A percentile compares a stretch with the other conserved stretches of the same genome.
Evolutionary conservation across 1,140 invertebrate species (phyloP).

Genomic region (Archivesica marissinica): DNA sequence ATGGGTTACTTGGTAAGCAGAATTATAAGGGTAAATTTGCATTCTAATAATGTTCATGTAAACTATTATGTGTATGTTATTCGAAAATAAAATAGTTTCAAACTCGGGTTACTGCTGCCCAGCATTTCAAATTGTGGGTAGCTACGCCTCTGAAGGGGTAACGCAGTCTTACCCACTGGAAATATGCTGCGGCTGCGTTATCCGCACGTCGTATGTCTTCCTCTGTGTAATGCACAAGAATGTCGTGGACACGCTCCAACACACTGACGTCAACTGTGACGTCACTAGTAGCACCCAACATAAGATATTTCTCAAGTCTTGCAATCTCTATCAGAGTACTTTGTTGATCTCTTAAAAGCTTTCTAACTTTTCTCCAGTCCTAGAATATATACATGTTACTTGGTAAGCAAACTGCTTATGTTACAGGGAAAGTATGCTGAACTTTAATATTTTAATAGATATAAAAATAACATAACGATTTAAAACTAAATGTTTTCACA

Average conservation of each 20-base stretch:
- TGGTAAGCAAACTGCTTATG: no score
- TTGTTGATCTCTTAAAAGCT: slow-evolving; percentile 43
- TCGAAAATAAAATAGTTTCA: not conserved
- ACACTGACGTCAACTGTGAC: slow-evolving; percentile 1
- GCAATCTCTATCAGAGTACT: slow-evolving; percentile 47
- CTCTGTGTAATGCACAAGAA: slow-evolving; percentile 8
- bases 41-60: not conserved
- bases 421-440: no score
- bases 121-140: not conserved
- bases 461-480: no score
- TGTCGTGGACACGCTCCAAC: slow-evolving; percentile 14
- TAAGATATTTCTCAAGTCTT: slow-evolving; percentile 47
- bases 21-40: not conserved
- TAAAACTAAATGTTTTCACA: no score
- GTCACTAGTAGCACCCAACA: not conserved
- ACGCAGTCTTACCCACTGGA: slow-evolving; percentile 53
- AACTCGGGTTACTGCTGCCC: not conserved
- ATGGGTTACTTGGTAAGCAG: no score
- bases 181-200: slow-evolving; percentile 48
- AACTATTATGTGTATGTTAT: not conserved
- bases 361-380: slow-evolving; percentile 41
- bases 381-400: no score
- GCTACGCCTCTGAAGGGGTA: not conserved
- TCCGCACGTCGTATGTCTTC: slow-evolving; percentile 29
- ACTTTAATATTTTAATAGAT: no score